A percentile compares a stretch with the other conserved stretches of the same genome.
Evolutionary conservation across 1,140 invertebrate species (phyloP).

Genomic region (Drosophila mayri): DNA sequence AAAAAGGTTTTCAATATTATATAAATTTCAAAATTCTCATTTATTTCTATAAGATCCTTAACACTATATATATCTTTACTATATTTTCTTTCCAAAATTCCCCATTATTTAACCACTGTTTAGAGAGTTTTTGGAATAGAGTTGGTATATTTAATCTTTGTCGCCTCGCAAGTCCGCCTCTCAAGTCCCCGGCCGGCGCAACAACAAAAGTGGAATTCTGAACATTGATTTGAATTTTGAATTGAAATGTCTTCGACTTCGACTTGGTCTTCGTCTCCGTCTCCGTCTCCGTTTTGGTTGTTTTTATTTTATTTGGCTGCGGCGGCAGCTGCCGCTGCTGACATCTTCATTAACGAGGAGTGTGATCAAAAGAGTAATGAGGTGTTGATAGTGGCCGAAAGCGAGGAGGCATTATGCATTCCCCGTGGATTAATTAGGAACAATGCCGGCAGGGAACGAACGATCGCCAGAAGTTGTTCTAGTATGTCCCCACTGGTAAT

Average conservation of each 20-base stretch:
- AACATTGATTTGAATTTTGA: conserved; percentile 75
- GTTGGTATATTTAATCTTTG: conserved; percentile 79
- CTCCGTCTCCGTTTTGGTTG: not conserved
- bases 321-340: conserved; percentile 52
- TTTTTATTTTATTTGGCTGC: conserved; percentile 44
- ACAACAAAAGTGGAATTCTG: conserved; percentile 65
- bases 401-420: conserved; percentile 57
- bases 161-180: conserved; percentile 56
- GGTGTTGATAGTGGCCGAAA: conserved; percentile 81
- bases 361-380: conserved; percentile 84
- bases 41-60: too few relatives aligned
- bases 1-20: not conserved
- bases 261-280: not conserved
- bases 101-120: not conserved
- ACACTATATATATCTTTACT: not conserved
- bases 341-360: conserved; percentile 84
- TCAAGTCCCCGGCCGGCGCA: conserved; percentile 15
- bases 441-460: conserved; percentile 19
- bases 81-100: not conserved
- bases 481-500: conserved; percentile 46
- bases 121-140: conserved; percentile 17
- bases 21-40: too few relatives aligned
- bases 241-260: conserved; percentile 54
- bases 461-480: conserved; percentile 40
- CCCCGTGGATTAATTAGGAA: conserved; percentile 60